Evolutionary conservation across 1,140 invertebrate genomes (phyloP), one percentile per base, ranked within the genome.

Genomic region (Eumaeus atala): DNA sequence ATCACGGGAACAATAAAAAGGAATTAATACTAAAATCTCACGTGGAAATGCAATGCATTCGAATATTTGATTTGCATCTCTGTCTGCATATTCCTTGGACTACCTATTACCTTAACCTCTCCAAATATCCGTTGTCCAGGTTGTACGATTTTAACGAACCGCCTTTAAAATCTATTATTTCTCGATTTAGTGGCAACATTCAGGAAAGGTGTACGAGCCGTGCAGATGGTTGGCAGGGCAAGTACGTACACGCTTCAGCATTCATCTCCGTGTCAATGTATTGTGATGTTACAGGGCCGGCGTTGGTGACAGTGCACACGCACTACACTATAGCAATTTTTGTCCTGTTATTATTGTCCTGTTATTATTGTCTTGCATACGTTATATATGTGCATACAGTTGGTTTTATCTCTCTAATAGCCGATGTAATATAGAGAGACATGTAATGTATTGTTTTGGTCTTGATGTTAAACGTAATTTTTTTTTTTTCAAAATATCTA

Each of bases 171-270:
- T 61, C 50, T 70, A 64, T 83, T 87, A 64, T 87, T 87, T 88
- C 75, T 88, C 77, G 81, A 79, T 88, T 87, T 92, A 98, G 97
- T 99, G 95, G 96, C 97, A 82, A 96, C 97, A 89, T 99, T 99
- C 95, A 96, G 97, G 93, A 99, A 99, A 92, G 97, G 97, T 91
- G 97, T 98, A 87, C 95, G 97, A 88, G 96, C 97, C 89, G 95
- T 98, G 90, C 96, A 97, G 92, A 95, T 97, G 92, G 95, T 97
- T 89, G 96, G 96, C 90, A 92, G 95, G 92, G 95, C 96, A 95
- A 97, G 95, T 97, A 96, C 92, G 95, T 97, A 94, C 40, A 93
- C 88, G 58, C 62, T 67, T 69, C 69, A 75, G 69, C 69, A 66
- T 77, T 63, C 66, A 57, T 68, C 64, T 80, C 72, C 77, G 54